Percentiles rank a stretch among this genome's conserved stretches.
Conservation (phyloP, 2,113 vertebrate genomes). For the Cairina moschata region DNA sequence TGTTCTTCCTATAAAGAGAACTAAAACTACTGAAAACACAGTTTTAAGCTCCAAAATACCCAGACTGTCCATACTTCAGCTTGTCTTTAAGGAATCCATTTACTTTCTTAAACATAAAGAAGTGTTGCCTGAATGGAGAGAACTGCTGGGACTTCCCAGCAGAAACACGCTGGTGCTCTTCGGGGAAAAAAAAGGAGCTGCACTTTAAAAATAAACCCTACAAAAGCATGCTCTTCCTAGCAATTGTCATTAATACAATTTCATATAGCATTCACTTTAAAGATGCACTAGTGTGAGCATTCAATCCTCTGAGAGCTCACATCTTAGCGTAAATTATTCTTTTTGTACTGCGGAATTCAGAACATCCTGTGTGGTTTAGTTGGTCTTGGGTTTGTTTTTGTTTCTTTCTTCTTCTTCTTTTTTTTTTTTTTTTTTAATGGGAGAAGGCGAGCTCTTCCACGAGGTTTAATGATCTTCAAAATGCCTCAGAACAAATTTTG, state of each 20-base stretch:
- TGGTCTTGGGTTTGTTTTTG: neutral
- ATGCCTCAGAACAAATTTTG: slow-evolving; percentile 32
- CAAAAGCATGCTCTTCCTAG: neutral
- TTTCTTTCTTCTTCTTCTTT: neutral
- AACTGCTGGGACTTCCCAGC: slow-evolving; percentile 19
- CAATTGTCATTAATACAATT: slow-evolving; percentile 43
- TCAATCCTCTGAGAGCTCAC: slow-evolving; percentile 3
- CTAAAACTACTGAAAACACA: neutral
- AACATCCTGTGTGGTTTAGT: neutral
- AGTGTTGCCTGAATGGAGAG: neutral
- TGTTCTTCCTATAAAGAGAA: neutral
- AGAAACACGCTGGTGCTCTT: neutral
- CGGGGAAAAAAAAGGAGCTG: neutral
- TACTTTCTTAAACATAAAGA: slow-evolving; percentile 32
- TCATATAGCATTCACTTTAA: slow-evolving; percentile 21
- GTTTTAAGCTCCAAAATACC: neutral
- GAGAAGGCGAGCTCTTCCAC: neutral
- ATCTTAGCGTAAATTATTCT: slow-evolving; percentile 13
- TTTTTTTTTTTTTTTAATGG: neutral
- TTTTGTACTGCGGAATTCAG: slow-evolving; percentile 8
- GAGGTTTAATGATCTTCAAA: slow-evolving; percentile 47
- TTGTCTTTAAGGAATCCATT: slow-evolving; percentile 19
- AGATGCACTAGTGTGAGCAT: neutral
- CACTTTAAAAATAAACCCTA: neutral
- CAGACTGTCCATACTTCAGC: neutral